Percentiles rank a stretch among this genome's conserved stretches.
phyloP scores from a whole-genome alignment of 2,797 vertebrate species.

The Etheostoma nigrum region DNA sequence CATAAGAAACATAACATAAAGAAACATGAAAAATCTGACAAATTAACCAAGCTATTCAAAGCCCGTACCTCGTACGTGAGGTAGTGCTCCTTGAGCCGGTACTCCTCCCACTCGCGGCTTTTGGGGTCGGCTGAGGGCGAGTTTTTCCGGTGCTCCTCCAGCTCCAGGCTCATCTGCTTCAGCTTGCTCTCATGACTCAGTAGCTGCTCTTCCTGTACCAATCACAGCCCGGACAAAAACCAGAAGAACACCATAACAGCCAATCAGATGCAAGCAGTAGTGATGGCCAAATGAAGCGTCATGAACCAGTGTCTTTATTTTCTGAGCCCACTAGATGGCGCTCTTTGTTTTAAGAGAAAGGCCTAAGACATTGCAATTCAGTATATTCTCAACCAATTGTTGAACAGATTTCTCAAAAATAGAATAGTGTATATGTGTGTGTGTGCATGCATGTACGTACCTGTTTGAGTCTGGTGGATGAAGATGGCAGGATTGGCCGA shows the following conservation, averaged over 20 bases:
- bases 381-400: too few relatives aligned
- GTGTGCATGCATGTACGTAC: conserved; percentile 70
- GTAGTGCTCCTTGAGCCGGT: conserved; percentile 97
- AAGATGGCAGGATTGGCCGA: conserved; percentile 93
- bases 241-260: conserved; percentile 37
- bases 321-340: too few relatives aligned
- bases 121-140: conserved; percentile 89
- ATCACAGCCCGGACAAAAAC: conserved; percentile 46
- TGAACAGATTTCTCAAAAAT: too few relatives aligned
- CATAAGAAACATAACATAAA: background rate
- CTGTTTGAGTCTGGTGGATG: conserved; percentile 93
- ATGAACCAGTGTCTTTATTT: too few relatives aligned
- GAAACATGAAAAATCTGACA: background rate
- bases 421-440: background rate
- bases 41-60: background rate
- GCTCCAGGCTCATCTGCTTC: conserved; percentile 94
- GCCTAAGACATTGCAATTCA: too few relatives aligned
- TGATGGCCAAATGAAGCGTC: too few relatives aligned
- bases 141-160: conserved; percentile 93
- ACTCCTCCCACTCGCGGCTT: conserved; percentile 94
- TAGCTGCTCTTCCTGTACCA: conserved; percentile 93
- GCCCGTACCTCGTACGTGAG: conserved; percentile 92
- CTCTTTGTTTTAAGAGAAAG: too few relatives aligned
- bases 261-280: conserved; percentile 47
- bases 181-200: conserved; percentile 96